Evolutionary conservation across 2,797 vertebrate genomes (phyloP), one percentile per base, ranked within the genome.

Genomic region (Mastacembelus armatus): DNA sequence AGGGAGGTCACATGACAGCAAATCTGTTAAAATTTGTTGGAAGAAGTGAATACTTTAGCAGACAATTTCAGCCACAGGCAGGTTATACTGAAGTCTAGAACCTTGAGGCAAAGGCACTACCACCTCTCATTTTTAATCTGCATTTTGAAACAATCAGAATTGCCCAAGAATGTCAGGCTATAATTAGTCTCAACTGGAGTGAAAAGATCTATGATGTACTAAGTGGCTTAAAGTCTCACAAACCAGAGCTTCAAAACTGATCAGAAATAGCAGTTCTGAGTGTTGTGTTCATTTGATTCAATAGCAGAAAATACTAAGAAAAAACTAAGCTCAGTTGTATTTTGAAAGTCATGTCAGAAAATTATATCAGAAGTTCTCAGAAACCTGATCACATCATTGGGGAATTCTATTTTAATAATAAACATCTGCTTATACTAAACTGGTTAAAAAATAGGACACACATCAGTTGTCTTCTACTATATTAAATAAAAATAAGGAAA

Each of bases 401-500:
- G 50, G 33, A 16, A 26, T 22, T 69, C 11, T 68, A 9, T 57
- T 72, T 26, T 30, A 74, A 57, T 72, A 65, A 58, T 36, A 35
- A 44, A 66, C 63, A 19, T 22, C 18, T 24, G 52, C 24, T 32
- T 38, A 27, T 39, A 18, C 10, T 30, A 38, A 72, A 63, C 33
- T 27, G 7, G 50, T 62, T 65, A 43, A 18, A 38, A 71, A 44
- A 38, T 36, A 54, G 45, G 21, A 12, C 38, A 52, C 7, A 16
- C 45, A 49, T 19, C 15, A 30, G 12, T 22, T 59, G 5, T 74
- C 48, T 65, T 64, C n/a, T 55, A 8, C 6, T 54, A 48, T 49
- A 45, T 45, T 57, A 12, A 10, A 5, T 21, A 18, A 19, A 21
- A 19, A 43, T 6, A 35, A 7, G 9, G 18, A 40, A 22, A 33